These are phyloP conservation scores for Cephalopholis sonnerati DNA, from an alignment of 2,113 vertebrate species.

Conservation along the genomic window DNA sequence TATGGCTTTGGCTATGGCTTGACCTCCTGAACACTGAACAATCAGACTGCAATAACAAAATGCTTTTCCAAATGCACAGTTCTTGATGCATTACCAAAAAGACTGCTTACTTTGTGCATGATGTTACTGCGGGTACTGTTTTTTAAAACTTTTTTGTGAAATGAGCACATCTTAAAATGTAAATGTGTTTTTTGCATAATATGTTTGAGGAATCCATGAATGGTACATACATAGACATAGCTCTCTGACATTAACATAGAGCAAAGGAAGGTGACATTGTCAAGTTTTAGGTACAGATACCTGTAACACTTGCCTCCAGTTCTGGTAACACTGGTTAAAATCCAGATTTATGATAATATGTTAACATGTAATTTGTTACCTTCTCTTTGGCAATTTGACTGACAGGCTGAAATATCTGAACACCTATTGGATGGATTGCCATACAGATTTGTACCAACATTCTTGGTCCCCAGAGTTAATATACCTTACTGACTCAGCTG, in stretches of 20 bases:
- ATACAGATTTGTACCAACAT: neutral
- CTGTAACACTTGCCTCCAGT: neutral
- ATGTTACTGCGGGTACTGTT: neutral
- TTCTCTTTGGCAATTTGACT: neutral
- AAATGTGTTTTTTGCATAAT: conserved; percentile 6
- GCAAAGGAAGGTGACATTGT: neutral
- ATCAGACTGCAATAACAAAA: neutral
- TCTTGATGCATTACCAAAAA: neutral
- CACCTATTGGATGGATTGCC: neutral
- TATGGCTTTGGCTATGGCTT: neutral
- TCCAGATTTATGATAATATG: neutral
- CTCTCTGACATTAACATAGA: neutral
- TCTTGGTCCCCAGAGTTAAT: neutral
- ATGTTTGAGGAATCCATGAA: conserved; percentile 3
- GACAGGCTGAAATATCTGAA: neutral
- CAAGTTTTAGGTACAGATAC: neutral
- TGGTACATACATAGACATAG: neutral
- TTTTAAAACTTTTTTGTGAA: neutral
- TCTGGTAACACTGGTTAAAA: neutral
- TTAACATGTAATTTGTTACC: neutral
- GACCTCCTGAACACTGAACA: neutral
- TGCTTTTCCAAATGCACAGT: neutral
- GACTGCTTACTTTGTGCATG: neutral
- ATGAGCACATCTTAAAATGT: neutral
- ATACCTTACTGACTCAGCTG: neutral